phyloP scores from a whole-genome alignment of 2,888 invertebrate genomes.

The Macaria liturata region DNA sequence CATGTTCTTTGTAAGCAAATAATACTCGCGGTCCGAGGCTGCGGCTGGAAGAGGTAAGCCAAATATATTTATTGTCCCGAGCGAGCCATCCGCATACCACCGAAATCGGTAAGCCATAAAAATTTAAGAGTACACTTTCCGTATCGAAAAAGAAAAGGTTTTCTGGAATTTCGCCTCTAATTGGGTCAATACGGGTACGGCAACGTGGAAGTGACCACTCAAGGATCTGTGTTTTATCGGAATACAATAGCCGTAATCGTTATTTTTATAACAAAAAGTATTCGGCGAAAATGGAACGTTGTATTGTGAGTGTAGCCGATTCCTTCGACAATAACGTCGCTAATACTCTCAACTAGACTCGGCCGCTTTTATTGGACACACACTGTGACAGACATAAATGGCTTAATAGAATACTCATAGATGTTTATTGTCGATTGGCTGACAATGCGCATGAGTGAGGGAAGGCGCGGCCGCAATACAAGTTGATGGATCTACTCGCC shows the following conservation, averaged over 20 bases:
- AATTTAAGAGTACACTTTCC: constrained; percentile 34
- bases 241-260: constrained; percentile 26
- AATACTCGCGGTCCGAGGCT: constrained; percentile 26
- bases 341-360: constrained; percentile 25
- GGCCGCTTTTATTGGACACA: constrained; percentile 57
- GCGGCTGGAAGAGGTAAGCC: constrained; percentile 36
- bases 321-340: constrained; percentile 15
- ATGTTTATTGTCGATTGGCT: constrained; percentile 68
- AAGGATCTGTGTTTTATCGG: constrained; percentile 28
- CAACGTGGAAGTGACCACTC: constrained; percentile 30
- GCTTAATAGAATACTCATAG: constrained; percentile 59
- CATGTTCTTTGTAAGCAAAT: constrained; percentile 26
- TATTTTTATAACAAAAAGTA: constrained; percentile 25
- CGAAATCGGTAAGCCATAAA: constrained; percentile 34
- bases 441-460: constrained; percentile 68
- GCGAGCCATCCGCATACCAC: constrained; percentile 32
- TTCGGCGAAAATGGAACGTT: constrained; percentile 17
- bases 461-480: constrained; percentile 31
- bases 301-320: constrained; percentile 10
- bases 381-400: constrained; percentile 66
- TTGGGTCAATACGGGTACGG: constrained; percentile 26
- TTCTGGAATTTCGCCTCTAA: constrained; percentile 29
- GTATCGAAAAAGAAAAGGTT: constrained; percentile 30
- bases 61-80: constrained; percentile 38
- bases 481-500: constrained; percentile 21